phyloP scores from a whole-genome alignment of 2,113 vertebrate genomes.

The Sclerurus mexicanus region DNA sequence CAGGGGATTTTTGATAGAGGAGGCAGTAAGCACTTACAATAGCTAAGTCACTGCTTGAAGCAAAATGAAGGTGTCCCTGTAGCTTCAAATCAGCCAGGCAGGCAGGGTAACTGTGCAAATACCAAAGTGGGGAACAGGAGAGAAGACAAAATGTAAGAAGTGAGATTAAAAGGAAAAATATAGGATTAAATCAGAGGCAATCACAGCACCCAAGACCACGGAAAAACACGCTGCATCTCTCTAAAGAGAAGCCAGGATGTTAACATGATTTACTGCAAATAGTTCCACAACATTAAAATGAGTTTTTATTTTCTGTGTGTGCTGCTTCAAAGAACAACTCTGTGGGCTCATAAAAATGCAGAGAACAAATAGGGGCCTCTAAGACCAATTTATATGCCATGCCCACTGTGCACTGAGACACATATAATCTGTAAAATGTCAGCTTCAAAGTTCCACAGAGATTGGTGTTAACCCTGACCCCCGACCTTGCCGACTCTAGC shows the following conservation, averaged over 20 bases:
- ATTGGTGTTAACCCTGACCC: conserved; percentile 92
- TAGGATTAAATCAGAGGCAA: not conserved
- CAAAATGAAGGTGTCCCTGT: conserved; percentile 27
- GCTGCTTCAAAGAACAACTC: conserved; percentile 86
- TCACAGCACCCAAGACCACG: conserved; percentile 19
- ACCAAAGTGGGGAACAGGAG: not conserved
- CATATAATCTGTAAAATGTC: conserved; percentile 90
- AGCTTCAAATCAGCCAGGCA: not conserved
- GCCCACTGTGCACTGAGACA: conserved; percentile 80
- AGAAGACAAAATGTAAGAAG: conserved; percentile 1
- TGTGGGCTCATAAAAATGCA: conserved; percentile 85
- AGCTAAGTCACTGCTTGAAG: conserved; percentile 27
- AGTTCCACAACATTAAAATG: conserved; percentile 82
- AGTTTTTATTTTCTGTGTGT: conserved; percentile 82
- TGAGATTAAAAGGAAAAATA: not conserved
- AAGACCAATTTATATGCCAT: conserved; percentile 85
- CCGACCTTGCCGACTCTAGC: conserved; percentile 80
- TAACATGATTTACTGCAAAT: conserved; percentile 83
- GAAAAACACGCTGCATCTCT: not conserved
- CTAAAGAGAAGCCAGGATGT: conserved; percentile 71
- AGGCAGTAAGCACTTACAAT: not conserved
- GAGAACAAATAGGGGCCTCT: conserved; percentile 85
- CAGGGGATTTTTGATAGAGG: conserved; percentile 52
- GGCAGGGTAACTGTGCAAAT: not conserved
- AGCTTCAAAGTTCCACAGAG: conserved; percentile 92